Evolutionary conservation across 2,888 invertebrate species (phyloP).

Genomic region (Ctenicera cuprea): DNA sequence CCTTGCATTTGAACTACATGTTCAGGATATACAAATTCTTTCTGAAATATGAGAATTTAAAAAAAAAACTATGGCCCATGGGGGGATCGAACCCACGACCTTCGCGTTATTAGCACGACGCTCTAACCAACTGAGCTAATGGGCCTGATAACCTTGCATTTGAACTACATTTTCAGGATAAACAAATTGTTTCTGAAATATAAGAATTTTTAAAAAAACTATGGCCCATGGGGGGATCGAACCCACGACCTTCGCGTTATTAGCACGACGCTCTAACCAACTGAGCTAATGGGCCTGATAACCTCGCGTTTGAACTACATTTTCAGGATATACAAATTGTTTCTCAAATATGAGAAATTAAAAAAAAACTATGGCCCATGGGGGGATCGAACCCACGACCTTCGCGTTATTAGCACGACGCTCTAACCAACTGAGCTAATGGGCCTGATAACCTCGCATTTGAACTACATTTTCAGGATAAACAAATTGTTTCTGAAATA

Average conservation of each 20-base stretch:
- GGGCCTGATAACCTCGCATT: constrained; percentile 67
- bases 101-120: constrained; percentile 86
- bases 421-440: constrained; percentile 86
- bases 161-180: not conserved
- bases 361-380: constrained; percentile 32
- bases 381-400: constrained; percentile 76
- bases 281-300: constrained; percentile 79
- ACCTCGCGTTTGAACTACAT: not conserved
- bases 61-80: constrained; percentile 77
- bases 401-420: constrained; percentile 86
- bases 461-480: not conserved
- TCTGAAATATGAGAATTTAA: not conserved
- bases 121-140: constrained; percentile 86
- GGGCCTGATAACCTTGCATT: constrained; percentile 71
- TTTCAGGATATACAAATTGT: too few species aligned
- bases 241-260: constrained; percentile 86
- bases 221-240: constrained; percentile 84
- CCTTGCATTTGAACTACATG: constrained; percentile 56
- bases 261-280: constrained; percentile 87
- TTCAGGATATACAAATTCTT: too few species aligned
- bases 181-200: too few species aligned
- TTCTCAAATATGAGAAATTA: not conserved
- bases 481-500: not conserved
- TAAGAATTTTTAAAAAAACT: too few species aligned
- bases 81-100: constrained; percentile 85